Evolutionary conservation across 1,140 invertebrate genomes (phyloP).

Genomic region (Hylaeus anthracinus): DNA sequence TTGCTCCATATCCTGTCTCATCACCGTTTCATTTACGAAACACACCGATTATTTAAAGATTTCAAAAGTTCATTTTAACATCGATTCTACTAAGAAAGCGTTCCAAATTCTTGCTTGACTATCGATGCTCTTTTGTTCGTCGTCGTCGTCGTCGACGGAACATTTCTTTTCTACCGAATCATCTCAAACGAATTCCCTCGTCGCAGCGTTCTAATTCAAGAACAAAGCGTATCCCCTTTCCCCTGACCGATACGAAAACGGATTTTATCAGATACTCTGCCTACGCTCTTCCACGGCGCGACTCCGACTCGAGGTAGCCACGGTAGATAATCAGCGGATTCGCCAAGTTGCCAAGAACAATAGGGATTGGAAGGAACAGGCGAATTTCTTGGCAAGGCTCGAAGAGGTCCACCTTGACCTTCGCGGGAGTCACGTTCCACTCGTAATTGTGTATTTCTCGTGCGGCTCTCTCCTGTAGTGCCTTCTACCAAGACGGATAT

Average conservation of each 20-base stretch:
- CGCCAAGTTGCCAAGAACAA: constrained; percentile 52
- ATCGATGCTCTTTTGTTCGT: too few relatives aligned
- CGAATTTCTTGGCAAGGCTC: constrained; percentile 56
- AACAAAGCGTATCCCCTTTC: background rate
- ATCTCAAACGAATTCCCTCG: background rate
- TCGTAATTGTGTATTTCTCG: constrained; percentile 33
- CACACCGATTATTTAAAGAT: too few relatives aligned
- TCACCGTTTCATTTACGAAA: too few relatives aligned
- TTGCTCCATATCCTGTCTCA: too few relatives aligned
- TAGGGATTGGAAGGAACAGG: constrained; percentile 24
- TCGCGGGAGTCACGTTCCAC: constrained; percentile 36
- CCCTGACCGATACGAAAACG: background rate
- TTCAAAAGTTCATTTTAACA: too few relatives aligned
- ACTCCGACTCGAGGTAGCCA: constrained; percentile 28
- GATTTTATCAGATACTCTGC: background rate
- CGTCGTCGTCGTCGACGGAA: too few relatives aligned
- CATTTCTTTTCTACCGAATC: too few relatives aligned
- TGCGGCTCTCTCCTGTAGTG: background rate
- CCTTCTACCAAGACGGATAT: constrained; percentile 1
- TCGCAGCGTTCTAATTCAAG: background rate
- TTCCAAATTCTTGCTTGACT: too few relatives aligned
- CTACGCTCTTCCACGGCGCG: background rate
- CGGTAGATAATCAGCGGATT: constrained; percentile 51
- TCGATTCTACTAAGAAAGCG: too few relatives aligned
- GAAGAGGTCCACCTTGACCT: constrained; percentile 65